Percentiles rank a stretch among this genome's conserved stretches.
Conservation (phyloP, 2,888 invertebrate genomes). For the Orchestes rusci region DNA sequence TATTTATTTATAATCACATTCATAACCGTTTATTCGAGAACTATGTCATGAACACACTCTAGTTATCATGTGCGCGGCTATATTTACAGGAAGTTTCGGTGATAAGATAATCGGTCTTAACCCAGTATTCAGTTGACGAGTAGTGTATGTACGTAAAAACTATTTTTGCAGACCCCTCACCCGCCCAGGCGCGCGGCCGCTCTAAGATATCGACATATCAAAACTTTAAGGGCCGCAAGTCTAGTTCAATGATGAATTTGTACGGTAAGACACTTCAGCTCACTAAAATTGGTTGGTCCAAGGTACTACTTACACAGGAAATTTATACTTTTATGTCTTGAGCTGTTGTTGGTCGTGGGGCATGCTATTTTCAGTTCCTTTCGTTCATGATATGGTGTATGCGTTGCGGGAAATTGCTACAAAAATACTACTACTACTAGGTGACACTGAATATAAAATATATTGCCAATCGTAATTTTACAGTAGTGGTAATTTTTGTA, state of each 20-base stretch:
- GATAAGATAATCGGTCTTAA: too few relatives aligned
- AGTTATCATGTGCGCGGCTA: too few relatives aligned
- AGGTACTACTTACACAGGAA: constrained; percentile 24
- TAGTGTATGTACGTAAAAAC: constrained; percentile 46
- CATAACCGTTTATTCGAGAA: too few relatives aligned
- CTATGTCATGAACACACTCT: too few relatives aligned
- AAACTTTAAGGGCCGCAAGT: constrained; percentile 87
- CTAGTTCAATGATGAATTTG: constrained; percentile 92
- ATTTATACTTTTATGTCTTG: constrained; percentile 19
- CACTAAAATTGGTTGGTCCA: constrained; percentile 29
- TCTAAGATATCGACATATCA: constrained; percentile 79
- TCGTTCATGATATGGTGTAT: constrained; percentile 7
- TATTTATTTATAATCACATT: too few relatives aligned
- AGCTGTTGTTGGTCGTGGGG: constrained; percentile 26
- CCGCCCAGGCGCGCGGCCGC: constrained; percentile 70
- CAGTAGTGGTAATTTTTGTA: constrained; percentile 8
- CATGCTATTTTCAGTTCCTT: constrained; percentile 19
- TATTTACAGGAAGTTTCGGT: too few relatives aligned
- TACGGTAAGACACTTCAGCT: constrained; percentile 74
- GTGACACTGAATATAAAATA: too few relatives aligned
- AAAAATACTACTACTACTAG: too few relatives aligned
- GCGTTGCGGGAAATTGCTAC: too few relatives aligned
- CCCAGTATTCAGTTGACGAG: too few relatives aligned
- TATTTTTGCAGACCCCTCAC: constrained; percentile 80
- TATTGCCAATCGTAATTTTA: too few relatives aligned